Evolutionary conservation across 2,113 vertebrate species (phyloP), one percentile per base, ranked within the genome.

Genomic region (Leptocoma aspasia): DNA sequence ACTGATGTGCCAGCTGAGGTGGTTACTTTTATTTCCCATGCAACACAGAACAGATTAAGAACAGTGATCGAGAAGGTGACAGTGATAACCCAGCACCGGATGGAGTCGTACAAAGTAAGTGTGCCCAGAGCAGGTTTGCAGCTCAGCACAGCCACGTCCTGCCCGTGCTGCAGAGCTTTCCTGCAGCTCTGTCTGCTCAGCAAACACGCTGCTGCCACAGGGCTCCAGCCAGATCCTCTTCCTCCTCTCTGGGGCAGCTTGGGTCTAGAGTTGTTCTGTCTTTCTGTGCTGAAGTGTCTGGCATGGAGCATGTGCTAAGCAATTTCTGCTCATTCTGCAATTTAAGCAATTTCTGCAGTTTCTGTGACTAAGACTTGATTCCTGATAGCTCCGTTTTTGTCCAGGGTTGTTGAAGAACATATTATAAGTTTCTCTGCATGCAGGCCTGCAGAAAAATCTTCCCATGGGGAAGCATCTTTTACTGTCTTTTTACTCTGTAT

Each of bases 1-100:
- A 98, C 97, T 19, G 98, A 99, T 65, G 98, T 99, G 33, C 97
- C 98, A 31, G 96, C 98, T 97, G 98, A 99, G 82, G 98, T 98
- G 5, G 98, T 99, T 89, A 98, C 98, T 93, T 99, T 99, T 96
- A 98, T 99, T 97, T 98, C 98, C 47, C 98, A 98, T 22, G 98
- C 98, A 49, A 98, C 98, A 4, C 98, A 99, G 93, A 98, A 94
- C 52, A 98, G 98, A 90, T 94, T 99, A 73, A 98, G 98, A 52
- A 98, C 98, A 13, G 97, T 99, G 52, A 97, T 99, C 63, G 98
- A 99, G 95, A 99, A 98, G 57, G 97, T 99, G 76, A 98, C 99
- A 3, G 91, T 97, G 85, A 98, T 99, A 27, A 98, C 98, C 31
- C 98, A 99, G 95, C 98, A 99, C 86, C 94, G 98, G 53, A 97